phyloP scores from a whole-genome alignment of 2,888 invertebrate genomes.

The Mechanitis mazaeus region DNA sequence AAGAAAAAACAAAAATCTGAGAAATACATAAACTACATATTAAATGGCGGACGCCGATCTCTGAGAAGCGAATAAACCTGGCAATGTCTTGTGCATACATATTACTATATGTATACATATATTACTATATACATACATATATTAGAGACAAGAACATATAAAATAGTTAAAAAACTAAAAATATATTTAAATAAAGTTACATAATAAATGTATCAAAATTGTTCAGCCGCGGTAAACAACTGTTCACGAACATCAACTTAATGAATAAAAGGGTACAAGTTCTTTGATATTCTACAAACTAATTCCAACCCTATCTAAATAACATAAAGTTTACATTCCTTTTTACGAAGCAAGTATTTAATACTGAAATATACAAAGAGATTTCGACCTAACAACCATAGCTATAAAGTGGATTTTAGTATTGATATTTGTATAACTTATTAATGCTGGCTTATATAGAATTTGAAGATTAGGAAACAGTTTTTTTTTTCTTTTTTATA shows the following conservation, averaged over 20 bases:
- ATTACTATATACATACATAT: no score
- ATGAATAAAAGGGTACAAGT: slow-evolving; percentile 49
- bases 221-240: slow-evolving; percentile 38
- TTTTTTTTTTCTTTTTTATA: slow-evolving; percentile 44
- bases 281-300: slow-evolving; percentile 15
- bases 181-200: not conserved
- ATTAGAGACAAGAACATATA: not conserved
- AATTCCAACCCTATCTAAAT: not conserved
- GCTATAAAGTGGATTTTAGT: slow-evolving; percentile 30
- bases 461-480: slow-evolving; percentile 70
- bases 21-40: no score
- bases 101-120: no score
- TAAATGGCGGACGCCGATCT: no score
- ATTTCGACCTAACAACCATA: slow-evolving; percentile 29
- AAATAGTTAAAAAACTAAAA: slow-evolving; percentile 11
- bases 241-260: slow-evolving; percentile 56
- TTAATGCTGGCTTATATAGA: slow-evolving; percentile 66
- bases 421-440: slow-evolving; percentile 51
- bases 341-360: not conserved
- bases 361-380: slow-evolving; percentile 31
- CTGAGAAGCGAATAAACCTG: no score
- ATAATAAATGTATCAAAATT: slow-evolving; percentile 44
- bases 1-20: no score
- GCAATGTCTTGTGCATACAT: no score
- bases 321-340: not conserved